Percentiles rank a stretch among this genome's conserved stretches.
These are phyloP conservation scores for Percopsis transmontana DNA, from an alignment of 2,113 vertebrate species.

Conservation along the genomic window DNA sequence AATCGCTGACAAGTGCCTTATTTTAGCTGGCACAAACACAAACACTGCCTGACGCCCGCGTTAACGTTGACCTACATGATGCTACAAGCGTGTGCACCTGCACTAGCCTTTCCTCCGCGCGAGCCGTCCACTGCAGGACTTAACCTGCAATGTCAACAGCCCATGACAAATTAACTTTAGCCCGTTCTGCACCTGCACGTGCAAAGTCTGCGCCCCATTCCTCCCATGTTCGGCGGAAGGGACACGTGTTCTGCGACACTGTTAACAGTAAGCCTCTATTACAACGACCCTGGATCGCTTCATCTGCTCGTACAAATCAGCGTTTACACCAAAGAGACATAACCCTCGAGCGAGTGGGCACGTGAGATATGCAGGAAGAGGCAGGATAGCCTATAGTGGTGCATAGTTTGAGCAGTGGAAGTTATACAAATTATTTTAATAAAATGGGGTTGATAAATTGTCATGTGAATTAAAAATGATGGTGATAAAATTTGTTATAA, in stretches of 20 bases:
- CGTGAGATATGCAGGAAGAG: too few relatives aligned
- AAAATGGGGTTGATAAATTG: too few relatives aligned
- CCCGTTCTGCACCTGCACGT: conserved; percentile 39
- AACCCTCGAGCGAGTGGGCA: too few relatives aligned
- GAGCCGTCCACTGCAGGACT: not conserved
- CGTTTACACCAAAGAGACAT: too few relatives aligned
- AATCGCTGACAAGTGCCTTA: not conserved
- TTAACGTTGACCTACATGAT: conserved; percentile 30
- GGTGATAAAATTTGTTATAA: too few relatives aligned
- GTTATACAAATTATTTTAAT: too few relatives aligned
- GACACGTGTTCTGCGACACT: not conserved
- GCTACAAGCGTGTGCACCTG: conserved; percentile 35
- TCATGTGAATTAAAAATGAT: too few relatives aligned
- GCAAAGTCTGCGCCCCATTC: too few relatives aligned
- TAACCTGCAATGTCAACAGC: conserved; percentile 42
- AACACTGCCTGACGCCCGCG: not conserved
- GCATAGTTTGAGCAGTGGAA: too few relatives aligned
- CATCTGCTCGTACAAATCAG: too few relatives aligned
- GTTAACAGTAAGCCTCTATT: not conserved
- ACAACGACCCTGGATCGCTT: too few relatives aligned
- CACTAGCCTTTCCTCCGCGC: conserved; percentile 9
- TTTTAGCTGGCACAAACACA: conserved; percentile 14
- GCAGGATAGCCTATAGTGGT: too few relatives aligned
- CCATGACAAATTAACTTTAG: conserved; percentile 26
- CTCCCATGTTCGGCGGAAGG: not conserved